Evolutionary conservation across 2,888 invertebrate genomes (phyloP).

Genomic region (Argyresthia goedartella): DNA sequence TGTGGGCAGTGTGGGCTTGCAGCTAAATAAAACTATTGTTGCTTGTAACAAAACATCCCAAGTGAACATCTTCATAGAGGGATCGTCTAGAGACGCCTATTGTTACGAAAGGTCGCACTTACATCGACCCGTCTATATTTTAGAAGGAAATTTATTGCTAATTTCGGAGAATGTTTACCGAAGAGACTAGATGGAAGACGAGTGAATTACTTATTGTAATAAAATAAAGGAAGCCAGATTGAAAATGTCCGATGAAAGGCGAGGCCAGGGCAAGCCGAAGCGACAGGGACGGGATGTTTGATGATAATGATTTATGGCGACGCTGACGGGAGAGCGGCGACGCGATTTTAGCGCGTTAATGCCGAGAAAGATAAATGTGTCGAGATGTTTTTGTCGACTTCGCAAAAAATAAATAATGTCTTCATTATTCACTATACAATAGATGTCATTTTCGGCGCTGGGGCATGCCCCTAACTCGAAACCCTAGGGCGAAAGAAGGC

Average conservation of each 20-base stretch:
- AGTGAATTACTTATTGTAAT: slow-evolving; percentile 68
- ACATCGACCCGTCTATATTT: slow-evolving; percentile 38
- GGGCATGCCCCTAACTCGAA: neutral
- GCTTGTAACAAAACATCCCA: slow-evolving; percentile 54
- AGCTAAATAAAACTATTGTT: slow-evolving; percentile 70
- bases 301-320: slow-evolving; percentile 67
- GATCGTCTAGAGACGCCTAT: slow-evolving; percentile 35
- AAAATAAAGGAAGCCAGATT: slow-evolving; percentile 64
- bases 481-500: neutral
- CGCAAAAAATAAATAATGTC: slow-evolving; percentile 34
- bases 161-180: slow-evolving; percentile 64
- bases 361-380: slow-evolving; percentile 57
- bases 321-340: slow-evolving; percentile 27
- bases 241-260: slow-evolving; percentile 63
- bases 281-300: slow-evolving; percentile 39
- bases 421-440: slow-evolving; percentile 20
- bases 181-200: slow-evolving; percentile 59
- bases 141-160: slow-evolving; percentile 64
- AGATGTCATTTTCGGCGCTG: slow-evolving; percentile 7
- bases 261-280: slow-evolving; percentile 24
- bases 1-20: slow-evolving; percentile 64
- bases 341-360: slow-evolving; percentile 56
- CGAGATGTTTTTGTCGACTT: slow-evolving; percentile 35
- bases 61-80: slow-evolving; percentile 66
- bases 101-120: slow-evolving; percentile 41